phyloP scores from a whole-genome alignment of 2,888 invertebrate genomes.

The Nymphalis polychloros region DNA sequence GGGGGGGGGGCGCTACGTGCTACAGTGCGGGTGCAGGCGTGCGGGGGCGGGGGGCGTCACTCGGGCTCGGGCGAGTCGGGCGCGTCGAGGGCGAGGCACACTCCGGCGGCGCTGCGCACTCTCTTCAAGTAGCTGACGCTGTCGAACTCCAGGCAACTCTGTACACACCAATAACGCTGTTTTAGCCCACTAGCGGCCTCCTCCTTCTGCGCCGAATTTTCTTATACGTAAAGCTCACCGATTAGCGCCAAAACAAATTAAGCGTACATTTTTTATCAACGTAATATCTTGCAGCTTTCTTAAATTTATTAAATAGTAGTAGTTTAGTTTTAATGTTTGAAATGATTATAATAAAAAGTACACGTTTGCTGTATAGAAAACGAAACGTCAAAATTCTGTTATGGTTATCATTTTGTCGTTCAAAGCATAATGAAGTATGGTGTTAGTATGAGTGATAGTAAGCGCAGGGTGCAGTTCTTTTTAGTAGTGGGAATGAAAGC shows the following conservation, averaged over 20 bases:
- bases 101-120: constrained; percentile 68
- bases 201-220: constrained; percentile 2
- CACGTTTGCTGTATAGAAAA: too few relatives aligned
- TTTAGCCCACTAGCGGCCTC: constrained; percentile 43
- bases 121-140: constrained; percentile 76
- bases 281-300: too few relatives aligned
- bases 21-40: constrained; percentile 36
- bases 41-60: constrained; percentile 49
- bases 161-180: constrained; percentile 48
- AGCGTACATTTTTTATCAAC: too few relatives aligned
- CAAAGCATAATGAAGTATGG: not conserved
- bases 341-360: too few relatives aligned
- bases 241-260: too few relatives aligned
- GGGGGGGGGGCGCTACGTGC: constrained; percentile 22
- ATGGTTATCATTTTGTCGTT: not conserved
- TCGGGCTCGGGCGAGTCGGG: constrained; percentile 79
- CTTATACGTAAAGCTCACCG: not conserved
- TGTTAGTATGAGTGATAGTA: constrained; percentile 13
- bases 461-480: not conserved
- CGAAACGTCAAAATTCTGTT: too few relatives aligned
- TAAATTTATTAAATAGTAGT: too few relatives aligned
- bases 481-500: constrained; percentile 51
- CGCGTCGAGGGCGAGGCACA: constrained; percentile 69
- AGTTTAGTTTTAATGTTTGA: too few relatives aligned
- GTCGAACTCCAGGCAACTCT: constrained; percentile 81